phyloP scores from a whole-genome alignment of 2,113 vertebrate genomes.

The Lepidothrix coronata region DNA sequence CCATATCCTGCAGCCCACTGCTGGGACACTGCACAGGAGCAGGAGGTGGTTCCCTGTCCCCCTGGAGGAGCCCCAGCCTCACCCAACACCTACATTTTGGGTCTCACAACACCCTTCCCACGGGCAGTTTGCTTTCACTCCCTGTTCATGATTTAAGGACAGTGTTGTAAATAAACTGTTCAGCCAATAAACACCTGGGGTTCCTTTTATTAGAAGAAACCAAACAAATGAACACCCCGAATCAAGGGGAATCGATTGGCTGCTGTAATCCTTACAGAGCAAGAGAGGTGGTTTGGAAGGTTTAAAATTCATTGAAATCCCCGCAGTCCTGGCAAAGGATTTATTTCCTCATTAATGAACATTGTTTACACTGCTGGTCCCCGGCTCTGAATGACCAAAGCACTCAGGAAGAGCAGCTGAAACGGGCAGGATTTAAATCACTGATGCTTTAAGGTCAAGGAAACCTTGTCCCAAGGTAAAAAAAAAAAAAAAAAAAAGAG shows the following conservation, averaged over 20 bases:
- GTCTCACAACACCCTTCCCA: background rate
- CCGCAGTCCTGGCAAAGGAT: background rate
- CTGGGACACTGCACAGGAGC: background rate
- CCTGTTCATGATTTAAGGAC: background rate
- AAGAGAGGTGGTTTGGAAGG: background rate
- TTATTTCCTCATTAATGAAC: background rate
- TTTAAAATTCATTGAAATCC: background rate
- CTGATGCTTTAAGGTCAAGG: background rate
- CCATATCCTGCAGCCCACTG: no score
- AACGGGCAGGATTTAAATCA: background rate
- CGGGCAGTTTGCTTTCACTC: rapidly evolving
- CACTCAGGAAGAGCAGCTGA: background rate
- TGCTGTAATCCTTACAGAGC: background rate
- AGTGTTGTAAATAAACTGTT: background rate
- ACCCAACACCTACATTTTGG: background rate
- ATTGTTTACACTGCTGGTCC: background rate
- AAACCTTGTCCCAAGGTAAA: background rate
- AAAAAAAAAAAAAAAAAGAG: no score
- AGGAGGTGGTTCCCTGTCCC: background rate
- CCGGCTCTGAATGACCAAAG: background rate
- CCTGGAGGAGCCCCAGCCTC: background rate
- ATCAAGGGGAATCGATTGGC: background rate
- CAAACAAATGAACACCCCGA: background rate
- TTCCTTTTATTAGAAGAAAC: background rate
- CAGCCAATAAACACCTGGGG: background rate